These are phyloP conservation scores for Copidosoma floridanum DNA, from an alignment of 1,140 invertebrate genomes.

Conservation along the genomic window DNA sequence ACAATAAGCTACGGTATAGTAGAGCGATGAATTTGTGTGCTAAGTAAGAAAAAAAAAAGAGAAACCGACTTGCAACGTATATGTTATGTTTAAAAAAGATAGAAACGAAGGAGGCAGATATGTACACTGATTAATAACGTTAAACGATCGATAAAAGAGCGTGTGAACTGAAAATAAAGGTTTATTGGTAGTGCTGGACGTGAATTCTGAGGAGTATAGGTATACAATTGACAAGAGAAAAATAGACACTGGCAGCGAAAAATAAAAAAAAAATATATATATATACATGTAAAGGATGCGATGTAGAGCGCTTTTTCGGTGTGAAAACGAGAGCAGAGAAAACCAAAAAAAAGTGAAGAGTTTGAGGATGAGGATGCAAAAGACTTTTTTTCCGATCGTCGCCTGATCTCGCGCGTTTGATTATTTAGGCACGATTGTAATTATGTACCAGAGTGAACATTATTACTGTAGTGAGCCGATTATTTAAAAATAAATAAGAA, in stretches of 20 bases:
- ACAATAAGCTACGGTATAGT: too few species aligned
- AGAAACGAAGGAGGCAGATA: slow-evolving; percentile 19
- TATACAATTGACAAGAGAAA: slow-evolving; percentile 33
- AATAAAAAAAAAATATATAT: slow-evolving; percentile 34
- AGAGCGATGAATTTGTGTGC: too few species aligned
- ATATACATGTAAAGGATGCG: too few species aligned
- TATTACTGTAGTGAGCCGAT: slow-evolving; percentile 44
- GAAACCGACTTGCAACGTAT: background rate
- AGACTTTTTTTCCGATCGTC: slow-evolving; percentile 33
- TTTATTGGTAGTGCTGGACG: too few species aligned
- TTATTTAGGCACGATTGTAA: slow-evolving; percentile 39
- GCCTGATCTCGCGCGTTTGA: slow-evolving; percentile 27
- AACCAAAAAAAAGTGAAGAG: too few species aligned
- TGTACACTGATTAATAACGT: slow-evolving; percentile 30
- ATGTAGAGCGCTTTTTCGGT: too few species aligned
- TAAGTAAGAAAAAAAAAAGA: background rate
- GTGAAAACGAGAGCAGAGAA: too few species aligned
- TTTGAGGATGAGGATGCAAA: too few species aligned
- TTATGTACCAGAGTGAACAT: slow-evolving; percentile 45
- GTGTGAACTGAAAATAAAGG: too few species aligned
- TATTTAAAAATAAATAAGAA: slow-evolving; percentile 45
- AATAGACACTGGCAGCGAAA: slow-evolving; percentile 25
- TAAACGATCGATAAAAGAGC: slow-evolving; percentile 34
- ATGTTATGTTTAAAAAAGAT: slow-evolving; percentile 5
- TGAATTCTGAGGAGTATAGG: too few species aligned